Percentiles rank a stretch among this genome's conserved stretches.
phyloP scores from a whole-genome alignment of 2,888 invertebrate species.

The Drosophila niveifrons region DNA sequence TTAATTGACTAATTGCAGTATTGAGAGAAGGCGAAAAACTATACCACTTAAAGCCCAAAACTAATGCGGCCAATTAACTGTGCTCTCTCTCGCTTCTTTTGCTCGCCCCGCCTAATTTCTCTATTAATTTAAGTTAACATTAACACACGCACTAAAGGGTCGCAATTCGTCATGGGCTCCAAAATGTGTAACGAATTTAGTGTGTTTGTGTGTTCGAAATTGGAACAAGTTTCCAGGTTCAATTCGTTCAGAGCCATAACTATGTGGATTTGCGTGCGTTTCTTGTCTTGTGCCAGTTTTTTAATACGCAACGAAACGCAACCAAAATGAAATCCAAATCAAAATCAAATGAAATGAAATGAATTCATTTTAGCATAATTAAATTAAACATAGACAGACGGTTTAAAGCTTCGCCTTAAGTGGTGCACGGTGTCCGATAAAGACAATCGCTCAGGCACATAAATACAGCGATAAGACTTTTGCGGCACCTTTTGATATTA shows the following conservation, averaged over 20 bases:
- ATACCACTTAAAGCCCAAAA: conserved; percentile 69
- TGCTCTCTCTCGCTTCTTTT: conserved; percentile 9
- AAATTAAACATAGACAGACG: conserved; percentile 68
- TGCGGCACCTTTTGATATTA: conserved; percentile 76
- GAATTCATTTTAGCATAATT: conserved; percentile 76
- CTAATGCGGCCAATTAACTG: conserved; percentile 72
- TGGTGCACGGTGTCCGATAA: conserved; percentile 64
- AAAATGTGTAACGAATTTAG: conserved; percentile 66
- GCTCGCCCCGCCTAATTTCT: conserved; percentile 72
- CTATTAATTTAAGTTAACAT: conserved; percentile 75
- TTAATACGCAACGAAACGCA: conserved; percentile 36
- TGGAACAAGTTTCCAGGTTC: conserved; percentile 40
- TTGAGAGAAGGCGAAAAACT: conserved; percentile 16
- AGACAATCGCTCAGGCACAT: conserved; percentile 62
- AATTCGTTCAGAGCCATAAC: conserved; percentile 77
- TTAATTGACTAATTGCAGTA: conserved; percentile 78
- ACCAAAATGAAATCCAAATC: conserved; percentile 36
- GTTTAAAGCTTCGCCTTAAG: conserved; percentile 56
- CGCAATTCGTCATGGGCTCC: conserved; percentile 70
- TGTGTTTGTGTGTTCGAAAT: conserved; percentile 42
- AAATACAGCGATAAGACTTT: conserved; percentile 79
- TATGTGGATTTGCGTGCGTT: conserved; percentile 73
- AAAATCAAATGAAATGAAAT: conserved; percentile 60
- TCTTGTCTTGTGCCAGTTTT: conserved; percentile 19
- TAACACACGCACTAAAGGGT: conserved; percentile 40